A percentile compares a stretch with the other conserved stretches of the same genome.
Evolutionary conservation across 2,113 vertebrate species (phyloP).

Genomic region (Melanocharis versteri): DNA sequence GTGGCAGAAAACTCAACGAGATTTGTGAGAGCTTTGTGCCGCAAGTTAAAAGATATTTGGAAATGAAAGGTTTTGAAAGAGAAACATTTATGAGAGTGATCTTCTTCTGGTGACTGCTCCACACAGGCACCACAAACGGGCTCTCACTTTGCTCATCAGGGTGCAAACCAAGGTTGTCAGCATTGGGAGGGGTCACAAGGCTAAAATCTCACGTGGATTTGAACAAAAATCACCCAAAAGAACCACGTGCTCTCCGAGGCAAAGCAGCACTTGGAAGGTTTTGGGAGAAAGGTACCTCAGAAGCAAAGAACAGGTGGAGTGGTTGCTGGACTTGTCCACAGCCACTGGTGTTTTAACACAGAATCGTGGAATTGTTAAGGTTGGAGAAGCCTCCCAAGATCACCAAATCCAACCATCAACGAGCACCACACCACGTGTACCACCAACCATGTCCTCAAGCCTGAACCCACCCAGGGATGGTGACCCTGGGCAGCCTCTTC

Average conservation of each 20-base stretch:
- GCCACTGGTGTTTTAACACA: background rate
- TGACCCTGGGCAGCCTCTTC: background rate
- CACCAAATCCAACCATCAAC: background rate
- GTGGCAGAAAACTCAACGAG: background rate
- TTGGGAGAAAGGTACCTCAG: background rate
- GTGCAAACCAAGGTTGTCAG: rapidly evolving
- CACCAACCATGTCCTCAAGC: background rate
- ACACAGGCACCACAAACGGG: background rate
- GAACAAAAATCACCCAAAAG: background rate
- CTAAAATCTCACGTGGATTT: rapidly evolving
- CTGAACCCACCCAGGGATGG: background rate
- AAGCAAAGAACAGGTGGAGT: rapidly evolving
- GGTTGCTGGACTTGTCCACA: background rate
- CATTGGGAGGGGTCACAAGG: background rate
- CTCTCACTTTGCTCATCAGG: background rate
- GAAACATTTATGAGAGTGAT: background rate
- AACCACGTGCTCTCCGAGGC: background rate
- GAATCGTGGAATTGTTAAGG: background rate
- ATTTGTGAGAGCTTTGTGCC: background rate
- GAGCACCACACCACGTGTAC: background rate
- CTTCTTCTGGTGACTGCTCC: background rate
- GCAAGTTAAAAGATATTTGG: background rate
- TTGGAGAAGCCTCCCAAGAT: background rate
- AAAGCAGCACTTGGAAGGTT: background rate
- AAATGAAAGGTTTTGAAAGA: background rate